Percentiles rank a stretch among this genome's conserved stretches.
phyloP scores from a whole-genome alignment of 2,797 vertebrate genomes.

The Avahi laniger region DNA sequence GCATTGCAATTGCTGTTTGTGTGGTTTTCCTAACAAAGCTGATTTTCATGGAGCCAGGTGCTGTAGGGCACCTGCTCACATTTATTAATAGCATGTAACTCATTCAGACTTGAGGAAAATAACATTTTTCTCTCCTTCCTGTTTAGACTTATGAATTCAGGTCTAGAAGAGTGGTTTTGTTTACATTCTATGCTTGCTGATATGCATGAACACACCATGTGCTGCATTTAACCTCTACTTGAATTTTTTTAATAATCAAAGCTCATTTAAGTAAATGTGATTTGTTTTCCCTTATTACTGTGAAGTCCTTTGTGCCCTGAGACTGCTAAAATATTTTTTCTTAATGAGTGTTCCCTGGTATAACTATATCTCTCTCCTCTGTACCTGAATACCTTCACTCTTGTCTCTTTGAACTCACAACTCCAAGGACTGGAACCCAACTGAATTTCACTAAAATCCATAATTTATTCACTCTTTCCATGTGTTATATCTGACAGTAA shows the following conservation, averaged over 20 bases:
- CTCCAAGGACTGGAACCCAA: background rate
- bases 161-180: background rate
- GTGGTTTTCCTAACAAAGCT: background rate
- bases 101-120: background rate
- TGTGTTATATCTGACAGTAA: background rate
- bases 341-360: background rate
- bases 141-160: background rate
- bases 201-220: background rate
- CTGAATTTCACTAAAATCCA: background rate
- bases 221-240: background rate
- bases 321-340: slow-evolving; percentile 25
- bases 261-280: background rate
- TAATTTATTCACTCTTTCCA: background rate
- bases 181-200: background rate
- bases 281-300: slow-evolving; percentile 48
- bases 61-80: background rate
- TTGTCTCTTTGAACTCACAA: slow-evolving; percentile 6
- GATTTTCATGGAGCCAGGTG: background rate
- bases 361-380: background rate
- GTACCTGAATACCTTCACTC: background rate
- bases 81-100: background rate
- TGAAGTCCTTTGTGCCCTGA: slow-evolving; percentile 10
- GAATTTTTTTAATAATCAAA: slow-evolving; percentile 1
- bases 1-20: background rate
- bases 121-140: background rate